Evolutionary conservation across 1,140 invertebrate genomes (phyloP).

Genomic region (Phortica variegata): DNA sequence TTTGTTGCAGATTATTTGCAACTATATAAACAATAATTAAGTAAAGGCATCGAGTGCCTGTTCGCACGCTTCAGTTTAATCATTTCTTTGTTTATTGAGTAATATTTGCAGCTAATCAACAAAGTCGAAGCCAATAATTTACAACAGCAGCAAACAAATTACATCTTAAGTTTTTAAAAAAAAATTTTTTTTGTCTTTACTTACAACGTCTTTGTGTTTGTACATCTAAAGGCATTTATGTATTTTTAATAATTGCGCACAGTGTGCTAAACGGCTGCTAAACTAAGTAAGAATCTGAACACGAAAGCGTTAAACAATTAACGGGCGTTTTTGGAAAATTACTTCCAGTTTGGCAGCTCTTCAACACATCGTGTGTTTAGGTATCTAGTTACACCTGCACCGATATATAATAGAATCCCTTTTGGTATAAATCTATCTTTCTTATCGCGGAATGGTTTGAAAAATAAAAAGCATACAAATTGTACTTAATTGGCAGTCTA

Average conservation of each 20-base stretch:
- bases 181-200: conserved; percentile 2
- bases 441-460: conserved; percentile 8
- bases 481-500: not conserved
- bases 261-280: conserved; percentile 11
- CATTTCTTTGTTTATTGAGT: not conserved
- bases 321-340: conserved; percentile 1
- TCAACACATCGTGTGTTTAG: conserved; percentile 11
- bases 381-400: conserved; percentile 38
- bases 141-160: not conserved
- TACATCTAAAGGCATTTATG: conserved; percentile 11
- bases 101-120: not conserved
- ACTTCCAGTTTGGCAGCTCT: not conserved
- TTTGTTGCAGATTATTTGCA: conserved; percentile 9
- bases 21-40: not conserved
- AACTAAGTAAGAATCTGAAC: not conserved
- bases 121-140: conserved; percentile 29
- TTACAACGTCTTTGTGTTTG: not conserved
- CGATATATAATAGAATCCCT: conserved; percentile 50
- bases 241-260: conserved; percentile 11
- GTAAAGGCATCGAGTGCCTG: no score
- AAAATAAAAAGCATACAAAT: conserved; percentile 8
- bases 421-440: conserved; percentile 16
- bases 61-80: no score
- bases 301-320: not conserved
- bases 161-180: conserved; percentile 7